Evolutionary conservation across 2,888 invertebrate genomes (phyloP), one percentile per base, ranked within the genome.

Genomic region (Patella pellucida): DNA sequence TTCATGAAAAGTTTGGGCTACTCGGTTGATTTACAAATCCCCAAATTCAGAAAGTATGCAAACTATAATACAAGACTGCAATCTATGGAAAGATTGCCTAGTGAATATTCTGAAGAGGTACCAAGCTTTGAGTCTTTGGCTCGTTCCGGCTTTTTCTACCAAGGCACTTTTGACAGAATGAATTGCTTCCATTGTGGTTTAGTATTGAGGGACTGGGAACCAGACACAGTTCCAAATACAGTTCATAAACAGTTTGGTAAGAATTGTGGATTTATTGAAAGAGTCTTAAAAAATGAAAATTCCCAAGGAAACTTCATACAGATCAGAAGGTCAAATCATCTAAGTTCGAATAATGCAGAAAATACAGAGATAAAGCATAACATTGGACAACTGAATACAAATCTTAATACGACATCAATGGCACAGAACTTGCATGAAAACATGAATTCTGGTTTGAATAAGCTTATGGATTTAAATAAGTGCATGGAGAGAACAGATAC

Each of bases 201-300:
- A 62, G 62, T 62, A 19, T 62, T 62, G 19, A 62, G 62, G 16
- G 62, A 62, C 19, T 62, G 62, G 62, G 62, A 62, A 62, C n/a
- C n/a, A 62, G 62, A 62, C 62, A 62, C 62, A 15, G 19, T 62
- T 62, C 62, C 62, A 15, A 62, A 62, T 62, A 19, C n/a, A 62
- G 62, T 62, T 62, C 62, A 62, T 15, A 19, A 62, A 62, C 62
- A 62, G 62, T 62, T 62, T 62, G n/a, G 19, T n/a, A 62, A 62
- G 19, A 62, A 62, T 62, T 62, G 62, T 62, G n/a, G n/a, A 2
- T 62, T 62, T 4, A 15, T 62, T 15, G 19, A n/a, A 16, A 62
- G 19, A 19, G n/a, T 62, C n/a, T 62, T 62, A 19, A 19, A 62
- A n/a, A 19, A 19, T 62, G 41, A 41, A 41, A 62, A n/a, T 5